These are phyloP conservation scores for Australoheros scitulus DNA, from an alignment of 2,113 vertebrate genomes.

Conservation along the genomic window DNA sequence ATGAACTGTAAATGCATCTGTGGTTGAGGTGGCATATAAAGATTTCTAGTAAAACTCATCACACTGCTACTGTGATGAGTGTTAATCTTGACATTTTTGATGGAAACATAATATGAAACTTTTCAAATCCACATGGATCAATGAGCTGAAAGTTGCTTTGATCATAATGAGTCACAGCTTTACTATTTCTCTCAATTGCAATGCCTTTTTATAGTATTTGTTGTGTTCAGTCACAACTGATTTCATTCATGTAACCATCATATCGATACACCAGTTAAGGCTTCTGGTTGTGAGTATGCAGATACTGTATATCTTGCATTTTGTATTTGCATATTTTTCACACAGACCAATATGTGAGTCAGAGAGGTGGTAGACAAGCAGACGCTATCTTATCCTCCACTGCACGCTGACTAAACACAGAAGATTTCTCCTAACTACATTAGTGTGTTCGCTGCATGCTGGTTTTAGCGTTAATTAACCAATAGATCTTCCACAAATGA, in stretches of 20 bases:
- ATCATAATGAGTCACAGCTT: constrained; percentile 6
- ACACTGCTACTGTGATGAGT: not conserved
- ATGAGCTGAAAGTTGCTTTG: not conserved
- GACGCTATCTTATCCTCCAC: not conserved
- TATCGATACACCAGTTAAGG: not conserved
- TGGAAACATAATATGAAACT: not conserved
- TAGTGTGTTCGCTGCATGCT: constrained; percentile 10
- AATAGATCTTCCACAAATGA: not conserved
- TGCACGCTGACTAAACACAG: not conserved
- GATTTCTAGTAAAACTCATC: not conserved
- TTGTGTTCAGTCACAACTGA: not conserved
- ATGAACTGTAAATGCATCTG: not conserved
- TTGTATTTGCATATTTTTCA: not conserved
- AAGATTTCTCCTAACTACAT: not conserved
- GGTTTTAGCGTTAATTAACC: not conserved
- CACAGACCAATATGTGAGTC: not conserved
- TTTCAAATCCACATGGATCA: not conserved
- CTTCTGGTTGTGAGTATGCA: not conserved
- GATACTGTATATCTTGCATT: not conserved
- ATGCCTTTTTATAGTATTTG: accelerated
- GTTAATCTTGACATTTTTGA: not conserved
- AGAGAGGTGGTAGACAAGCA: not conserved
- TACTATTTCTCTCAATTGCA: not conserved
- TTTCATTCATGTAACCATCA: not conserved
- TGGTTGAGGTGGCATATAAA: not conserved